Percentiles rank a stretch among this genome's conserved stretches.
Conservation (phyloP, 2,797 vertebrate genomes). For the Lacerta agilis region DNA sequence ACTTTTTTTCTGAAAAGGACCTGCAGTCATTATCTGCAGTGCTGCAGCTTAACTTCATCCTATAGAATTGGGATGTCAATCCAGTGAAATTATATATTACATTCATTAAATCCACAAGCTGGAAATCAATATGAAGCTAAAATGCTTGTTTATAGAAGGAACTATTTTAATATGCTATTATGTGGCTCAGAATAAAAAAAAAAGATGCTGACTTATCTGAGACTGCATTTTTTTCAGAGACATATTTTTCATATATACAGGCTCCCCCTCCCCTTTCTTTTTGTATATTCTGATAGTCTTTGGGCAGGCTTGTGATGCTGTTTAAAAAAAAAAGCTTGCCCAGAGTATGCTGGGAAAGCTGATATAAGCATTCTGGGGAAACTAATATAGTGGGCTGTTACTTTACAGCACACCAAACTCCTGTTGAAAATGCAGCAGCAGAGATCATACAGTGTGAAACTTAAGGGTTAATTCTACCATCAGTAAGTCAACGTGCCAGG, state of each 20-base stretch:
- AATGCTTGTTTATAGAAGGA: constrained; percentile 49
- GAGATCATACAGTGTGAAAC: no score
- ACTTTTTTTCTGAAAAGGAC: neutral
- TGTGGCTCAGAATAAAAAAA: constrained; percentile 4
- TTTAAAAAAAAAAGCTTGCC: neutral
- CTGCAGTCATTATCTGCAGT: neutral
- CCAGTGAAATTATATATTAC: constrained; percentile 55
- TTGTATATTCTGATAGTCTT: neutral
- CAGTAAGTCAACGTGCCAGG: no score
- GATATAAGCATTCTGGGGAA: no score
- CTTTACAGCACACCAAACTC: no score
- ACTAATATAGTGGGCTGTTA: no score
- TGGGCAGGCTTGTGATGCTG: neutral
- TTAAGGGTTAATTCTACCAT: no score
- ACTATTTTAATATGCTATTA: constrained; percentile 52
- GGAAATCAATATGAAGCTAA: constrained; percentile 64
- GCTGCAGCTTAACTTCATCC: neutral
- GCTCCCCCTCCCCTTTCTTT: no score
- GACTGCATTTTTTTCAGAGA: constrained; percentile 20
- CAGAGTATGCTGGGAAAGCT: no score
- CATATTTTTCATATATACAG: neutral
- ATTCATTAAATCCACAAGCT: constrained; percentile 66
- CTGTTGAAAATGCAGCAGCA: no score
- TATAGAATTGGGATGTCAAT: constrained; percentile 8
- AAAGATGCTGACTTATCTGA: constrained; percentile 55